These are phyloP conservation scores for Oreocharis arfaki DNA, from an alignment of 2,113 vertebrate genomes.

Conservation along the genomic window DNA sequence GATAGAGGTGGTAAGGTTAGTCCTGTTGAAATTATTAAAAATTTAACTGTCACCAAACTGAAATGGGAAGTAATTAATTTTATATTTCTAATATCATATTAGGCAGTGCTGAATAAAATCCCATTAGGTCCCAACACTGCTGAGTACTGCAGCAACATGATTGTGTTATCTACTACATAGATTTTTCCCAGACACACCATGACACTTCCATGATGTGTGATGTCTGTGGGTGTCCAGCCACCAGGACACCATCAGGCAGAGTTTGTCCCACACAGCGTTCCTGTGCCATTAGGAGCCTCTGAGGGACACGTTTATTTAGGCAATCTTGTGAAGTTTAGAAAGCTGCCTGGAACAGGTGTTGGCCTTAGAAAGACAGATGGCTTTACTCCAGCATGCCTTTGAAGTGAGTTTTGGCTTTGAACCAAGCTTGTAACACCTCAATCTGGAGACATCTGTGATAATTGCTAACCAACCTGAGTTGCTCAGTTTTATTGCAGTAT, in stretches of 20 bases:
- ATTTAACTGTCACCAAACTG: not conserved
- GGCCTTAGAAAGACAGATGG: constrained; percentile 2
- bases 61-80: not conserved
- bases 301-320: not conserved
- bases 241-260: not conserved
- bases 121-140: not conserved
- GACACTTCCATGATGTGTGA: not conserved
- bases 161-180: rapidly evolving
- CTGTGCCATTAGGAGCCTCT: not conserved
- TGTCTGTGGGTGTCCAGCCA: not conserved
- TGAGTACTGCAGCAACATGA: not conserved
- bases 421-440: not conserved
- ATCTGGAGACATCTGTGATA: constrained; percentile 8
- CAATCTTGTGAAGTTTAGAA: not conserved
- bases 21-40: not conserved
- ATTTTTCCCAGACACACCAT: not conserved
- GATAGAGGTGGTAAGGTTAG: not conserved
- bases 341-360: not conserved
- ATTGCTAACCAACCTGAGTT: not conserved
- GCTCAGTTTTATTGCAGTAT: not conserved
- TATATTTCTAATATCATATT: not conserved
- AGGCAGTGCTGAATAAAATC: not conserved
- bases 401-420: constrained; percentile 4
- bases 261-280: not conserved
- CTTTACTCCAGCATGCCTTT: not conserved